Evolutionary conservation across 2,113 vertebrate species (phyloP), one percentile per base, ranked within the genome.

Genomic region (Lepisosteus osseus): DNA sequence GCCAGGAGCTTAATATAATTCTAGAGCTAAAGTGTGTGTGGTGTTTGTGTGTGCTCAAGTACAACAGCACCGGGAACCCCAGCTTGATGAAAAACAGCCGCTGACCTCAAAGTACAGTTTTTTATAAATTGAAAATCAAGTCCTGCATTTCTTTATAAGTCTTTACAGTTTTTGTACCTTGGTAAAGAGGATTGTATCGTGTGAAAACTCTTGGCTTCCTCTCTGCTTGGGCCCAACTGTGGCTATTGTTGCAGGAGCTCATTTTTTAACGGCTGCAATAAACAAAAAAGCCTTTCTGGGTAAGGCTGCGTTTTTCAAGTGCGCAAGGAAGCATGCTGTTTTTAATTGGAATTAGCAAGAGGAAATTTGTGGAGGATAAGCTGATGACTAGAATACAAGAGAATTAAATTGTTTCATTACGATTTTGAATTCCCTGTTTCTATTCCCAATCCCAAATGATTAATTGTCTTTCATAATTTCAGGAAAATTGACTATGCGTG

Each of bases 271-370:
- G 45, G 76, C 74, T 74, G 83, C 81, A 82, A 83, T 83, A 84
- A 83, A 85, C 74, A 86, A 86, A 78, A 29, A 62, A 81, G 77
- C 69, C 72, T 77, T 85, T 87, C 81, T 86, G 70, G 77, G 71
- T 68, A 65, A 9, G 13, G 15, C 70, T 72, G 67, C 69, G 72
- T 69, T 80, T 72, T 74, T 76, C 59, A 70, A 74, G 81, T 82
- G 83, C 68, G 79, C 82, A 86, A 83, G 78, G 74, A 84, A 86
- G 79, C 80, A 70, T 74, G 81, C 84, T 75, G 69, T 80, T 84
- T 83, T 86, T 83, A 85, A 88, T 84, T 87, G 78, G 84, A 86
- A 87, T 88, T 87, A 82, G 83, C 72, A 74, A 54, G 68, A 68
- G 79, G 12, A 72, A 80, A 80, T 79, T 73, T 66, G 70, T 77